Evolutionary conservation across 2,797 vertebrate genomes (phyloP).

Genomic region (Gouania willdenowi): DNA sequence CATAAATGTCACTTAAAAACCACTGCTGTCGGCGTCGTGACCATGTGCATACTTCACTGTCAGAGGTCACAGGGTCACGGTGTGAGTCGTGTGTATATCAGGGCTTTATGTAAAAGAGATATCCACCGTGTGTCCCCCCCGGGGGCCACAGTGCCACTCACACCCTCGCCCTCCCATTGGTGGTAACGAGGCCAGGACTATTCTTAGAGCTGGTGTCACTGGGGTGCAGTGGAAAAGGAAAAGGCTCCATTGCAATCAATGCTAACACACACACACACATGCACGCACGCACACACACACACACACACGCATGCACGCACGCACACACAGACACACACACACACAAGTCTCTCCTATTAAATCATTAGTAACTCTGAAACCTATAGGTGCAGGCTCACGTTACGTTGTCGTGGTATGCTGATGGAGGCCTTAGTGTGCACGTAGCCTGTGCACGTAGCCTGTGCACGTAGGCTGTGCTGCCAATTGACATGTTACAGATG

Average conservation of each 20-base stretch:
- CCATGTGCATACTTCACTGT: constrained; percentile 4
- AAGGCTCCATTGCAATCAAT: constrained; percentile 39
- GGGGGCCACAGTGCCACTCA: constrained; percentile 28
- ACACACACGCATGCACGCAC: constrained; percentile 9
- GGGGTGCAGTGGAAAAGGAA: constrained; percentile 42
- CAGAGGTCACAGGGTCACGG: constrained; percentile 17
- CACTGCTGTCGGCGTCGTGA: no score
- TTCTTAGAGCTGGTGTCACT: constrained; percentile 69
- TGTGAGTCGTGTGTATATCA: constrained; percentile 21
- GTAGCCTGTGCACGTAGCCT: neutral
- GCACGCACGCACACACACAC: neutral
- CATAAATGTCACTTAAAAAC: no score
- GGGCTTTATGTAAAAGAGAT: constrained; percentile 47
- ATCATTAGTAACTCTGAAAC: constrained; percentile 43
- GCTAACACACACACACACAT: neutral
- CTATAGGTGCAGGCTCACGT: no score
- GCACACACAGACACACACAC: constrained; percentile 29
- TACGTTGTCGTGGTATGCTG: constrained; percentile 20
- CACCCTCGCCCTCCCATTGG: constrained; percentile 12
- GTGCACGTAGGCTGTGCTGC: no score
- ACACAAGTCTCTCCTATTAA: constrained; percentile 50
- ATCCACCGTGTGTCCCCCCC: constrained; percentile 42
- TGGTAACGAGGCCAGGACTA: constrained; percentile 48
- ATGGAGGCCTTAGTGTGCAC: no score
- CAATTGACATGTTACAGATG: constrained; percentile 6